Base-by-base conservation (phyloP, 35 echinoderm and acorn worm species). In the Heliocidaris tuberculata region DNA sequence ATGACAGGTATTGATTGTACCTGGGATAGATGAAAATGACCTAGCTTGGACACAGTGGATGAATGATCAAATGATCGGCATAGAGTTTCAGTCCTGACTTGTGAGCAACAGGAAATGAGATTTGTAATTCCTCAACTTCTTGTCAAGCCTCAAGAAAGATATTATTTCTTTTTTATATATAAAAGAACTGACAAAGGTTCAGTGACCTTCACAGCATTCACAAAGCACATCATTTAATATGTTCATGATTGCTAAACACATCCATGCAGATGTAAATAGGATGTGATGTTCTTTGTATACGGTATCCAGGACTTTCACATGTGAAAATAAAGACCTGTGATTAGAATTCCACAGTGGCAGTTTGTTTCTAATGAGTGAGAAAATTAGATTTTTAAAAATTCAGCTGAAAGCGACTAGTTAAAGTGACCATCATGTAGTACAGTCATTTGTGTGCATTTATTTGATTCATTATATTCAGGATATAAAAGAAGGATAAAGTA, bases 41-140 rank as follows among this genome's bases (percentile, higher is more conserved):
- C 65, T 78, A 78, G 65, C 65, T 6, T 78, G 27, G 65, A 78
- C 65, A 78, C 27, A 19, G 27, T 78, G 65, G 65, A 78, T 78
- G 65, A 78, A n/a, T 78, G 19, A 78, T 78, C 65, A 78, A 78
- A 78, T 78, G 65, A 78, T 78, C 65, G 65, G 65, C 65, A 78
- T 78, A 27, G 21, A 24, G 65, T 78, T n/a, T 78, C 65, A 24
- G 65, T 78, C 21, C 21, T 5, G 65, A 78, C 19, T n/a, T 19
- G 65, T n/a, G 65, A 78, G 65, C 65, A 78, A 78, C 65, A 78
- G 65, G 65, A 78, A 78, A 78, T 78, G 65, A 78, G 65, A 78
- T 78, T 42, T 78, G 65, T 78, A 78, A 78, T 78, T n/a, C 65
- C 65, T n/a, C 21, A 78, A 78, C 15, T 78, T 78, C 65, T 78